Percentiles rank a stretch among this genome's conserved stretches.
Evolutionary conservation across 2,888 invertebrate species (phyloP).

Genomic region (Xylota segnis): DNA sequence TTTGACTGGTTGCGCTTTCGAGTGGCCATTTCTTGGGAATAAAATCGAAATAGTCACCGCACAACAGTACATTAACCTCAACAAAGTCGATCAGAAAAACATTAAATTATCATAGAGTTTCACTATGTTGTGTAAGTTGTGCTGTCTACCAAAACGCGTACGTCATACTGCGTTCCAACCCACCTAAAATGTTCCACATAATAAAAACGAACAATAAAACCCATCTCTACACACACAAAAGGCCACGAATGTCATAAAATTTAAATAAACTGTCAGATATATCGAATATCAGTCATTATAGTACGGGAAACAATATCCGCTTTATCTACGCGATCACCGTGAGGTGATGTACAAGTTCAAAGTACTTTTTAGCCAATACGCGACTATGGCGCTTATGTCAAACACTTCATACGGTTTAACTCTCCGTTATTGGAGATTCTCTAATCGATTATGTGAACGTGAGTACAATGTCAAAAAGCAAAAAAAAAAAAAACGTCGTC

Average conservation of each 20-base stretch:
- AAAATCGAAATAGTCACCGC: neutral
- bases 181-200: constrained; percentile 12
- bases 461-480: constrained; percentile 29
- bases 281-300: constrained; percentile 21
- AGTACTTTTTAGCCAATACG: constrained; percentile 25
- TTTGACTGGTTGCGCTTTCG: constrained; percentile 36
- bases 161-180: constrained; percentile 8
- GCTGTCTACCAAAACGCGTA: neutral
- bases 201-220: constrained; percentile 35
- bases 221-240: constrained; percentile 3
- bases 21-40: constrained; percentile 29
- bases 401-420: constrained; percentile 25
- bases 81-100: neutral
- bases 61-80: neutral
- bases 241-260: constrained; percentile 15
- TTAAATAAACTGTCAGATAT: neutral
- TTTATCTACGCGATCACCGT: constrained; percentile 25
- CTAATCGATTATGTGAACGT: constrained; percentile 50
- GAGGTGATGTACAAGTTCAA: constrained; percentile 47
- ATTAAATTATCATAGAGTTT: neutral
- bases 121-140: neutral
- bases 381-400: constrained; percentile 31
- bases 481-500: constrained; percentile 7
- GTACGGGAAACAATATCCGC: constrained; percentile 13
- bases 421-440: constrained; percentile 17